Evolutionary conservation across 2,888 invertebrate genomes (phyloP).

Genomic region (Acanthococcus lagerstroemiae): DNA sequence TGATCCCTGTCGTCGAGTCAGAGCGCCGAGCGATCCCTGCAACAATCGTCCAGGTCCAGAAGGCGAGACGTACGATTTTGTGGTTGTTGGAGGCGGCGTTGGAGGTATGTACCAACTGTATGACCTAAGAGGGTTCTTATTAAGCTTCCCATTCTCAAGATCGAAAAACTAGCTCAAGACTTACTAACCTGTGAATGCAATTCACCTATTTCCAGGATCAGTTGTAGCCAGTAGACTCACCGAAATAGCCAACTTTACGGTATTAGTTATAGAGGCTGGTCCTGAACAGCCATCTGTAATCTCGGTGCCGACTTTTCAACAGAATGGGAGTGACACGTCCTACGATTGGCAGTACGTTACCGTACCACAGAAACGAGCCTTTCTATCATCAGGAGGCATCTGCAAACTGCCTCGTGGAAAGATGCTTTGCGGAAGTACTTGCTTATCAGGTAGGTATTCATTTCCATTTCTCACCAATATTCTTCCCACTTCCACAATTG

Average conservation of each 20-base stretch:
- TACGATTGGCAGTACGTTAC: conserved; percentile 48
- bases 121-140: no score
- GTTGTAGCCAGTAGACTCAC: conserved; percentile 45
- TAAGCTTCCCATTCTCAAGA: background rate
- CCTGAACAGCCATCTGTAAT: conserved; percentile 44
- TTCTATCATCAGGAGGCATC: conserved; percentile 40
- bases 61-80: conserved; percentile 62
- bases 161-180: background rate
- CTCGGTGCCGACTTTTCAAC: conserved; percentile 42
- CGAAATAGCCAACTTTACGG: conserved; percentile 43
- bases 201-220: no score
- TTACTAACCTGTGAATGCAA: no score
- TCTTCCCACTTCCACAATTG: background rate
- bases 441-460: conserved; percentile 29
- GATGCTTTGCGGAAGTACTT: conserved; percentile 39
- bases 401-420: conserved; percentile 47
- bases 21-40: conserved; percentile 3
- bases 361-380: conserved; percentile 42
- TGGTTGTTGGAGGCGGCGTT: conserved; percentile 75
- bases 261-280: conserved; percentile 44
- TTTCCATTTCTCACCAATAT: background rate
- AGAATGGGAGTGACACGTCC: conserved; percentile 40
- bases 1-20: conserved; percentile 38
- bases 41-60: conserved; percentile 28
- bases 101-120: conserved; percentile 52